Percentiles rank a stretch among this genome's conserved stretches.
Evolutionary conservation across 2,113 vertebrate species (phyloP).

Genomic region (Cheirogaleus medius): DNA sequence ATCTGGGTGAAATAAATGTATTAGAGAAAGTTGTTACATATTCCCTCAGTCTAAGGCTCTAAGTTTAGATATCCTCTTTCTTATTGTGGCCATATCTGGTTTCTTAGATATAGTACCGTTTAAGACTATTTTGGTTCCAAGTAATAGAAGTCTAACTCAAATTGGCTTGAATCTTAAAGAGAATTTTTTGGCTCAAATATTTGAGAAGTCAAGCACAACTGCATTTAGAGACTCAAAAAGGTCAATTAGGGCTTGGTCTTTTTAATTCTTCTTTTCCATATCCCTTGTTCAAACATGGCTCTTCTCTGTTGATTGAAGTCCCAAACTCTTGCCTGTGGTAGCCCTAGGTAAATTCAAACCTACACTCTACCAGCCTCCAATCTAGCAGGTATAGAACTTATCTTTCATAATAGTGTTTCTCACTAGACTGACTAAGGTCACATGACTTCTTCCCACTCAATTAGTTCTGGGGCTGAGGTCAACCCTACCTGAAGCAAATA

Average conservation of each 20-base stretch:
- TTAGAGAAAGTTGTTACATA: background rate
- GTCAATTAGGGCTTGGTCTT: background rate
- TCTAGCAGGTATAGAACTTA: background rate
- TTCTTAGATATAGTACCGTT: constrained; percentile 18
- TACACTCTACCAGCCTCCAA: background rate
- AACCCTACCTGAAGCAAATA: background rate
- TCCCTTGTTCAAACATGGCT: background rate
- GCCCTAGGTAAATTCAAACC: background rate
- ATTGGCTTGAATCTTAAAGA: background rate
- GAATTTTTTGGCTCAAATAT: constrained; percentile 3
- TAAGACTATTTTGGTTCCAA: background rate
- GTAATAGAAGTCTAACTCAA: background rate
- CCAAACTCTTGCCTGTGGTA: background rate
- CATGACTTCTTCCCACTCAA: background rate
- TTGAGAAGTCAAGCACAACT: constrained; percentile 12
- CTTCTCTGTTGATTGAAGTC: background rate
- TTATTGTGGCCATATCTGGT: background rate
- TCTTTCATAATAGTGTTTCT: background rate
- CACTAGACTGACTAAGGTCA: background rate
- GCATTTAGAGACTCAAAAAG: background rate
- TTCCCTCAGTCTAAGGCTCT: background rate
- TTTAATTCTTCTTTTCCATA: background rate
- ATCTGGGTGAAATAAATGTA: background rate
- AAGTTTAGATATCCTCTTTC: background rate
- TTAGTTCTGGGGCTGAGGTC: background rate